Evolutionary conservation across 2,797 vertebrate genomes (phyloP).

Genomic region (Nothura maculosa): DNA sequence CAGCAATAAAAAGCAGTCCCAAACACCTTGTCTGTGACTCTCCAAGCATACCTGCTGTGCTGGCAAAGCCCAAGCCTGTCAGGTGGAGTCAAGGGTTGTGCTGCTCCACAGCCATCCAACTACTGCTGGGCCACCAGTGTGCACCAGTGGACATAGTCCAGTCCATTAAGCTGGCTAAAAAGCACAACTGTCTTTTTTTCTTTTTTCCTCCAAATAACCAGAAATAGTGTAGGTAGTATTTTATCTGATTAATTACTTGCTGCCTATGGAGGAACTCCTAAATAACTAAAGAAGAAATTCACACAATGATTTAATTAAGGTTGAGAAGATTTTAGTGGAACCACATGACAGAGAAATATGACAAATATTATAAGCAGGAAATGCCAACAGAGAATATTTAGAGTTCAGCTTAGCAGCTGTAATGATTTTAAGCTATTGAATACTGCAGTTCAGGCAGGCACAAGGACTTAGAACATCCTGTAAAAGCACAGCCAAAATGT

Average conservation of each 20-base stretch:
- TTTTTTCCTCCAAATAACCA: not conserved
- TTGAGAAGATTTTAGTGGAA: no score
- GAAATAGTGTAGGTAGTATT: not conserved
- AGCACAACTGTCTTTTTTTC: no score
- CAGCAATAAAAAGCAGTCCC: not conserved
- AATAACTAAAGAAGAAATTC: not conserved
- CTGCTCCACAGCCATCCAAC: not conserved
- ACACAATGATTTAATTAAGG: not conserved
- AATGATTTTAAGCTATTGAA: not conserved
- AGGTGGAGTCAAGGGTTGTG: not conserved
- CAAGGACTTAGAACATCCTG: not conserved
- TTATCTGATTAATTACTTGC: not conserved
- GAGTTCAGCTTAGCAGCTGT: not conserved
- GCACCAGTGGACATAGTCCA: no score
- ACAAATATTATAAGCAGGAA: not conserved
- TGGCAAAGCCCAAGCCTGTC: no score
- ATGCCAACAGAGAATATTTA: not conserved
- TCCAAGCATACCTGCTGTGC: not conserved
- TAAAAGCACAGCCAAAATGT: not conserved
- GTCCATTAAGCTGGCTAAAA: not conserved
- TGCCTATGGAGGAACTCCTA: not conserved
- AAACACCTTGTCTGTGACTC: not conserved
- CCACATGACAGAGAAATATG: not conserved
- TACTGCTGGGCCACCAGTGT: not conserved
- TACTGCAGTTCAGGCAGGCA: not conserved